Evolutionary conservation across 2,888 invertebrate genomes (phyloP), one percentile per base, ranked within the genome.

Genomic region (Ophion obscuratus): DNA sequence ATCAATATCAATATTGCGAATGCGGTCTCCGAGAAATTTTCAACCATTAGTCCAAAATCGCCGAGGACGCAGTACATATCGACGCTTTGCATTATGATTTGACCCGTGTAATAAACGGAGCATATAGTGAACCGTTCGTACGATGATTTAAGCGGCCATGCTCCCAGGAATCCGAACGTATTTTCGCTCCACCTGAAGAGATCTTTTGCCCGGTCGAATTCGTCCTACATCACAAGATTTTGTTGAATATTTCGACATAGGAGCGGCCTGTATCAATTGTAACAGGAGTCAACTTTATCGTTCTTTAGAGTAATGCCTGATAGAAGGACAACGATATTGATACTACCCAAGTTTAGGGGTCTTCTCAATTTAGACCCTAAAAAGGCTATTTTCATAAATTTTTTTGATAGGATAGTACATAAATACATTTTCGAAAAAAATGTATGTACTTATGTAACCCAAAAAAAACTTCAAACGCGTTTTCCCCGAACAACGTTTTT

Each of bases 21-120:
- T 6, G 64, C 24, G 9, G 47, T 76, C 27, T 81, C 81, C 11
- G 81, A 81, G 1, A 81, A n/a, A 70, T 81, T 81, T 10, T 61
- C 71, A 76, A 81, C 47, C 24, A 74, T 68, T 36, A 53, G 68
- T 36, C 47, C 68, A 14, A 81, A 76, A 75, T 47, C 61, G 3
- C 81, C 81, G 57, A 81, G 31, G 9, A 81, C 81, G 47, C 57
- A 40, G n/a, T 64, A 75, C 14, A 81, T 9, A 71, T 81, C 81
- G 10, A 31, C 10, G 20, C 20, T 61, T 47, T 76, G 68, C 70
- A 81, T 67, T 10, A 53, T n/a, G 10, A 81, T 44, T 7, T 81
- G 81, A 7, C 59, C 24, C 7, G 40, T n/a, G 9, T 74, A 68
- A 67, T 81, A 81, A 1, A 81, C 17, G 6, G 40, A 20, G 68